A percentile compares a stretch with the other conserved stretches of the same genome.
phyloP scores from a whole-genome alignment of 2,113 vertebrate species.

The Tautogolabrus adspersus region DNA sequence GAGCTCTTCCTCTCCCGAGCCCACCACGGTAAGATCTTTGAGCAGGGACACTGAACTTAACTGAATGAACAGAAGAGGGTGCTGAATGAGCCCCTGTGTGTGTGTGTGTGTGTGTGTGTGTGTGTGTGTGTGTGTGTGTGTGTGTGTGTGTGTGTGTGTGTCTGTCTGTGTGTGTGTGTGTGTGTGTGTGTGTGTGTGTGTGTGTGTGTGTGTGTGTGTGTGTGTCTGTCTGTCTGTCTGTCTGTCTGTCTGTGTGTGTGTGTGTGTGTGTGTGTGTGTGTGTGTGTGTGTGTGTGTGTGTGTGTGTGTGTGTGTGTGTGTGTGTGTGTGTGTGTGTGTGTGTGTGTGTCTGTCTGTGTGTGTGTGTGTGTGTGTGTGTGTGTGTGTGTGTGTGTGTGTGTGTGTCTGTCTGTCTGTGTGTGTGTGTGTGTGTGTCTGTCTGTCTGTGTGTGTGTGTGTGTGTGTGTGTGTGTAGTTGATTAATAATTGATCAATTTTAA shows the following conservation, averaged over 20 bases:
- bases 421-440: conserved; percentile 9
- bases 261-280: conserved; percentile 4
- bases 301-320: conserved; percentile 15
- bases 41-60: neutral
- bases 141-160: no score
- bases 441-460: neutral
- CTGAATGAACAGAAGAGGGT: neutral
- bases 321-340: conserved; percentile 4
- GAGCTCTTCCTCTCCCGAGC: conserved; percentile 91
- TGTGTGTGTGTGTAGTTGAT: conserved; percentile 9
- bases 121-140: neutral
- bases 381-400: conserved; percentile 12
- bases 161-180: no score
- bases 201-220: conserved; percentile 1
- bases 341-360: no score
- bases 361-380: no score
- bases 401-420: conserved; percentile 5
- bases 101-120: conserved; percentile 13
- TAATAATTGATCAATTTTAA: no score
- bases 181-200: no score
- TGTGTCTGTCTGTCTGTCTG: no score
- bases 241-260: no score
- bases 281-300: conserved; percentile 12
- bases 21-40: conserved; percentile 90
- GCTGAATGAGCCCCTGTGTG: neutral